These are phyloP conservation scores for Sebastes diaconus DNA, from an alignment of 2,797 vertebrate species.

Conservation along the genomic window DNA sequence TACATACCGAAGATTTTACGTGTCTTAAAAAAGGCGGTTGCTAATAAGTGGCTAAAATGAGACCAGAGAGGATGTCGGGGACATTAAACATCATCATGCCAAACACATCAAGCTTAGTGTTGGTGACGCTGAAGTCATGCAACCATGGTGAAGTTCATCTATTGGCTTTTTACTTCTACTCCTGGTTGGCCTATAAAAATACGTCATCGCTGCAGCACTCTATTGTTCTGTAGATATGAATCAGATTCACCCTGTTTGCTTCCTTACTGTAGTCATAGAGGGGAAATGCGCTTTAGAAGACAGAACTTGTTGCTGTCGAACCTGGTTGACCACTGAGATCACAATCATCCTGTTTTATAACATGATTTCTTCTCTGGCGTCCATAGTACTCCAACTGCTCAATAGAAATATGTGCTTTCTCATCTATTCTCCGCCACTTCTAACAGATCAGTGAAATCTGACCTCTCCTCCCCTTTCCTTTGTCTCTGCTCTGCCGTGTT, in stretches of 20 bases:
- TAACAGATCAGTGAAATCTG: constrained; percentile 43
- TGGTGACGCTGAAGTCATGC: too few species aligned
- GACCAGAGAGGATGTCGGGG: too few species aligned
- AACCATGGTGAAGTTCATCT: too few species aligned
- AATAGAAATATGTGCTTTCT: neutral
- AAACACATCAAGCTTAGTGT: too few species aligned
- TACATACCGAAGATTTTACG: too few species aligned
- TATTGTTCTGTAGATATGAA: neutral
- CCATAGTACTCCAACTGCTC: neutral
- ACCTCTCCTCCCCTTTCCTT: constrained; percentile 1
- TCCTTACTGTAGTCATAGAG: neutral
- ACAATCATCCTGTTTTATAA: neutral
- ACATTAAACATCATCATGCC: too few species aligned
- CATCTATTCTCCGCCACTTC: neutral
- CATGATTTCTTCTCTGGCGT: neutral
- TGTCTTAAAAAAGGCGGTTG: too few species aligned
- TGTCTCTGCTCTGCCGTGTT: constrained; percentile 26
- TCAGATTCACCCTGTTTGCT: neutral
- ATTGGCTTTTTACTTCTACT: neutral
- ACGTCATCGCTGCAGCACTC: neutral
- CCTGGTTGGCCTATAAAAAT: neutral
- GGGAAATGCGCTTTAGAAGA: neutral
- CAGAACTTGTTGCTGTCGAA: neutral
- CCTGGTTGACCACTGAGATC: neutral
- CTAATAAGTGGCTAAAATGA: too few species aligned